Evolutionary conservation across 2,113 vertebrate genomes (phyloP).

Genomic region (Rallus limicola): DNA sequence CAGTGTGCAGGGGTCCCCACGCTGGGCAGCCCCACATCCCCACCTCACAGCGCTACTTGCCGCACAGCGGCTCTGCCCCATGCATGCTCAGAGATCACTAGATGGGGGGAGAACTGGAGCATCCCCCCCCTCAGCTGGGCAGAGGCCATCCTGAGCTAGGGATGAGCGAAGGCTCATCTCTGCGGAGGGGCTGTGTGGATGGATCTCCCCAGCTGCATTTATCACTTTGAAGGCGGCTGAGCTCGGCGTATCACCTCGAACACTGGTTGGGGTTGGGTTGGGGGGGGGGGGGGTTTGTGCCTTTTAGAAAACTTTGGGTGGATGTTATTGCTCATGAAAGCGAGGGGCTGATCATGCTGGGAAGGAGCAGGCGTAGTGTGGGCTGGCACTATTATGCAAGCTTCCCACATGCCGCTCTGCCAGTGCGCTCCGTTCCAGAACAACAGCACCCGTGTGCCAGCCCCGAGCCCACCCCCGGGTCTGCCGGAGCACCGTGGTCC

Average conservation of each 20-base stretch:
- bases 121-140: background rate
- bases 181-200: background rate
- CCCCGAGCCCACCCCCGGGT: constrained; percentile 46
- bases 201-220: constrained; percentile 11
- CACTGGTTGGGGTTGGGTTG: background rate
- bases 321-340: constrained; percentile 44
- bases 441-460: constrained; percentile 53
- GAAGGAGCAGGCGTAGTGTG: constrained; percentile 66
- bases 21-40: background rate
- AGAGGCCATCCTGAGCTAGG: background rate
- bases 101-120: background rate
- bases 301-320: constrained; percentile 33
- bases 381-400: constrained; percentile 67
- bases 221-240: constrained; percentile 23
- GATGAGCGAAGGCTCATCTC: background rate
- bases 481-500: constrained; percentile 5
- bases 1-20: rapidly evolving
- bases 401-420: constrained; percentile 63
- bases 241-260: constrained; percentile 45
- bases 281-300: background rate
- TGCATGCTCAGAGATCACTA: background rate
- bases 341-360: constrained; percentile 40
- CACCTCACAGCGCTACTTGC: rapidly evolving
- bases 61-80: background rate
- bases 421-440: constrained; percentile 56